A percentile compares a stretch with the other conserved stretches of the same genome.
These are phyloP conservation scores for Helicoverpa armigera DNA, from an alignment of 1,140 invertebrate genomes.

Conservation along the genomic window DNA sequence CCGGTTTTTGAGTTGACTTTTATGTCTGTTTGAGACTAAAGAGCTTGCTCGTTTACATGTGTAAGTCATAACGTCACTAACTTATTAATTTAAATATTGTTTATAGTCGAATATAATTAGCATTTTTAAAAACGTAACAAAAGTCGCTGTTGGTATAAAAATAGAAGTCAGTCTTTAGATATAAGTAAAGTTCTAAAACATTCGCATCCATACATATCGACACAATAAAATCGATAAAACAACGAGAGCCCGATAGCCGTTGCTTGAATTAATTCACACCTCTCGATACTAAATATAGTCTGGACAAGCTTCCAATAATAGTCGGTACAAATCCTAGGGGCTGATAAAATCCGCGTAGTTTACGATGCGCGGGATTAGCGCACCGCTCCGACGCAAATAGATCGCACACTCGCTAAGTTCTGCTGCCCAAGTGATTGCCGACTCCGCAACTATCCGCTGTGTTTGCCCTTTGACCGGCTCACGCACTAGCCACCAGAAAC, in stretches of 20 bases:
- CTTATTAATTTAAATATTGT: too few species aligned
- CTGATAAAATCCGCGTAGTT: constrained; percentile 33
- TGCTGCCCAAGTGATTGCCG: constrained; percentile 45
- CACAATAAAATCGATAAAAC: constrained; percentile 19
- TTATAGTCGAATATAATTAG: too few species aligned
- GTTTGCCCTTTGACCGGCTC: constrained; percentile 59
- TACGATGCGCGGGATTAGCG: constrained; percentile 50
- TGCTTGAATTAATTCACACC: constrained; percentile 23
- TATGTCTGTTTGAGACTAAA: constrained; percentile 7
- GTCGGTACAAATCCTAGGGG: constrained; percentile 29
- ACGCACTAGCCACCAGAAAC: constrained; percentile 49
- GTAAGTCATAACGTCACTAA: too few species aligned
- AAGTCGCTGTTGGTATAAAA: too few species aligned
- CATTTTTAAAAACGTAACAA: too few species aligned
- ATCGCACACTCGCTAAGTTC: constrained; percentile 49
- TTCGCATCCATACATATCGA: neutral
- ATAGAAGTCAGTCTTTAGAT: too few species aligned
- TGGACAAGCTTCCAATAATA: constrained; percentile 36
- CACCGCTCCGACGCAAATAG: constrained; percentile 57
- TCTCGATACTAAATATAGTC: constrained; percentile 17
- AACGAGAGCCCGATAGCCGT: neutral
- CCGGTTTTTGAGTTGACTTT: constrained; percentile 21
- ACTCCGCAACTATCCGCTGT: constrained; percentile 49
- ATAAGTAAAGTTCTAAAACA: neutral
- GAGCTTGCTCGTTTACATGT: neutral